These are phyloP conservation scores for Acrossocheilus wenchowensis DNA, from an alignment of 2,797 vertebrate species.

Conservation along the genomic window DNA sequence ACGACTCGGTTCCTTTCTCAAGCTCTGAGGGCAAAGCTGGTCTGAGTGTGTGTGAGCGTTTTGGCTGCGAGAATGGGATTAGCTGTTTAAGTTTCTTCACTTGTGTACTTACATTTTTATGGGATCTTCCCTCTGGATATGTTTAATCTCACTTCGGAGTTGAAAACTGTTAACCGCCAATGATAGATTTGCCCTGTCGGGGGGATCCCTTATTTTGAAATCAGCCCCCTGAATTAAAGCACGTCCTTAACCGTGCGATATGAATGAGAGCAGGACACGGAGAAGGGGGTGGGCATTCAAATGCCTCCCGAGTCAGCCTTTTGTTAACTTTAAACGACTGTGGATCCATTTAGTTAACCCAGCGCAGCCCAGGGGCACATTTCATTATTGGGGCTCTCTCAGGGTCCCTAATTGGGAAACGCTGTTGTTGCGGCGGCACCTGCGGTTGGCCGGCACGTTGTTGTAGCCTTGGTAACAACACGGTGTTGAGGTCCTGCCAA, in stretches of 20 bases:
- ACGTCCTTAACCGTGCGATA: slow-evolving; percentile 16
- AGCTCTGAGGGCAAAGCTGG: slow-evolving; percentile 64
- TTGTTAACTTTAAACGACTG: slow-evolving; percentile 70
- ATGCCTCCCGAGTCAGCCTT: slow-evolving; percentile 63
- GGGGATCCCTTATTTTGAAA: slow-evolving; percentile 32
- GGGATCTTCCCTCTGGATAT: slow-evolving; percentile 8
- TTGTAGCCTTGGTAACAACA: slow-evolving; percentile 80
- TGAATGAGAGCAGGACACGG: slow-evolving; percentile 43
- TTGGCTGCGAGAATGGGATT: slow-evolving; percentile 5
- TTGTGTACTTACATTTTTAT: not conserved
- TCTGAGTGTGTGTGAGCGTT: slow-evolving; percentile 45
- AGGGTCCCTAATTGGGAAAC: slow-evolving; percentile 79
- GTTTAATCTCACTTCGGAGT: slow-evolving; percentile 10
- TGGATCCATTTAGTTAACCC: slow-evolving; percentile 78
- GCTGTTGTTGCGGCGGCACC: slow-evolving; percentile 75
- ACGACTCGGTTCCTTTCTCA: slow-evolving; percentile 76
- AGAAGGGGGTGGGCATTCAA: slow-evolving; percentile 46
- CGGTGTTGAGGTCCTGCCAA: slow-evolving; percentile 64
- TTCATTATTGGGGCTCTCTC: slow-evolving; percentile 76
- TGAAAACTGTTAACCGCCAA: slow-evolving; percentile 31
- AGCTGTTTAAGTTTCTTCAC: not conserved
- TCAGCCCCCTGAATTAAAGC: slow-evolving; percentile 28
- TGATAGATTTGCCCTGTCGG: slow-evolving; percentile 34
- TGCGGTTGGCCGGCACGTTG: slow-evolving; percentile 74
- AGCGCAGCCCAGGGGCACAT: slow-evolving; percentile 69